Conservation (phyloP, 92 coral and sea anemone genomes). For the Micromussa lordhowensis region DNA sequence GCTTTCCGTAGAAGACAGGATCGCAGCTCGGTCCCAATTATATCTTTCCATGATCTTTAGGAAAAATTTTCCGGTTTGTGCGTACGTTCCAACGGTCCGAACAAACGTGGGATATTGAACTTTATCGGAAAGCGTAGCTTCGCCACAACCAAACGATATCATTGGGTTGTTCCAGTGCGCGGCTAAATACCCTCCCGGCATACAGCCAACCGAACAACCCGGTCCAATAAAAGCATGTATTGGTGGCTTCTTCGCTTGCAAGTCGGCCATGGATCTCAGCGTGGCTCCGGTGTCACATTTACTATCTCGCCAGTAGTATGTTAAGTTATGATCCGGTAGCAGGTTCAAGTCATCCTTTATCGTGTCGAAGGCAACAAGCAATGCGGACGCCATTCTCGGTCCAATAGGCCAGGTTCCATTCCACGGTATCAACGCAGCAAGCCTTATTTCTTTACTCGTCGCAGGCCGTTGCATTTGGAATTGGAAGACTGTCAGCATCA, state of each 20-base stretch:
- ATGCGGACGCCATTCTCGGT: slow-evolving; percentile 76
- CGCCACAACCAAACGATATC: slow-evolving; percentile 83
- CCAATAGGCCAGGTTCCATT: slow-evolving; percentile 83
- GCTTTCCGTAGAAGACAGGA: slow-evolving; percentile 76
- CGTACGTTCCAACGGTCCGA: slow-evolving; percentile 75
- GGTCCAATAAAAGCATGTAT: slow-evolving; percentile 79
- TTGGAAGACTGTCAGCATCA: slow-evolving; percentile 1
- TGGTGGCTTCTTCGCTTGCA: slow-evolving; percentile 41
- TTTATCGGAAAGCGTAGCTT: slow-evolving; percentile 69
- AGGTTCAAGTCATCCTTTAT: slow-evolving; percentile 33
- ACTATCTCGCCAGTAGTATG: slow-evolving; percentile 75
- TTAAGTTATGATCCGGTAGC: slow-evolving; percentile 64
- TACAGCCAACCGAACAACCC: slow-evolving; percentile 80
- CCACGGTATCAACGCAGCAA: slow-evolving; percentile 85
- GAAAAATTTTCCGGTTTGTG: slow-evolving; percentile 68
- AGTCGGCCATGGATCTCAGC: slow-evolving; percentile 65
- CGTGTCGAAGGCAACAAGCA: slow-evolving; percentile 70
- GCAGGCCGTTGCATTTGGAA: neutral
- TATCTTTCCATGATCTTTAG: slow-evolving; percentile 60
- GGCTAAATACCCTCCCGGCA: slow-evolving; percentile 75
- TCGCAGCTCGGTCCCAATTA: slow-evolving; percentile 77
- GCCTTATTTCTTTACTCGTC: slow-evolving; percentile 33
- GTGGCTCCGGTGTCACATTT: slow-evolving; percentile 69
- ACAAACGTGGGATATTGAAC: slow-evolving; percentile 74
- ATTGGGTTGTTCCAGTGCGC: slow-evolving; percentile 84